A percentile compares a stretch with the other conserved stretches of the same genome.
Evolutionary conservation across 2,113 vertebrate species (phyloP).

Genomic region (Catharus minimus): DNA sequence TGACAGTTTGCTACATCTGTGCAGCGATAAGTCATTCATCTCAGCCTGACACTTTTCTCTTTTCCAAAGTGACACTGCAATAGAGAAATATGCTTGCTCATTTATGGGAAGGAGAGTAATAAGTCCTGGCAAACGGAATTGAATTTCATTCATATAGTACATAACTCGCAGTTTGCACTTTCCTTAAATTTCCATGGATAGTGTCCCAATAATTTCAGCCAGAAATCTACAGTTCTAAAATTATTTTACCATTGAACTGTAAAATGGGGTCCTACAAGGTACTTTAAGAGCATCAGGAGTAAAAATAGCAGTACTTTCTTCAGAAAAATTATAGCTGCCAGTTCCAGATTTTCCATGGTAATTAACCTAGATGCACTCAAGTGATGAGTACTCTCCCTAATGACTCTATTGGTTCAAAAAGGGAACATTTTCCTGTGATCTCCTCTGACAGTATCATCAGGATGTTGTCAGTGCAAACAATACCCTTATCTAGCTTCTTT

Average conservation of each 20-base stretch:
- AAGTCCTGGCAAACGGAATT: slow-evolving; percentile 1
- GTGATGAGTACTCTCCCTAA: slow-evolving; percentile 79
- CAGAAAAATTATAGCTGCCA: slow-evolving; percentile 61
- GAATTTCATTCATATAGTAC: neutral
- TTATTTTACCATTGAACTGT: neutral
- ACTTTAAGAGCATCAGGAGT: slow-evolving; percentile 34
- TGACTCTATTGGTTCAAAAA: slow-evolving; percentile 76
- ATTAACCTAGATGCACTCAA: slow-evolving; percentile 76
- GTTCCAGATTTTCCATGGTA: slow-evolving; percentile 66
- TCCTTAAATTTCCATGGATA: slow-evolving; percentile 3
- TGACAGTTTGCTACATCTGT: neutral
- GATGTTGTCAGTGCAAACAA: slow-evolving; percentile 89
- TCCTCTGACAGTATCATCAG: slow-evolving; percentile 83
- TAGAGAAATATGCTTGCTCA: slow-evolving; percentile 23
- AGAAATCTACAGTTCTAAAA: slow-evolving; percentile 39
- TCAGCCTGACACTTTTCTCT: slow-evolving; percentile 20
- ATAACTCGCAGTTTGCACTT: neutral
- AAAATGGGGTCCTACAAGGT: neutral
- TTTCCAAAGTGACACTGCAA: slow-evolving; percentile 40
- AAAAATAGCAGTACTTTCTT: slow-evolving; percentile 63
- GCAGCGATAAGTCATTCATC: slow-evolving; percentile 11
- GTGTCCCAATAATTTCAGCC: neutral
- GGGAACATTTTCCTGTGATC: slow-evolving; percentile 76
- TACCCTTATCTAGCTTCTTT: slow-evolving; percentile 88
- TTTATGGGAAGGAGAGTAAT: slow-evolving; percentile 4